Base-by-base conservation (phyloP, 2,888 invertebrate species). In the Cheiracanthium punctorium region DNA sequence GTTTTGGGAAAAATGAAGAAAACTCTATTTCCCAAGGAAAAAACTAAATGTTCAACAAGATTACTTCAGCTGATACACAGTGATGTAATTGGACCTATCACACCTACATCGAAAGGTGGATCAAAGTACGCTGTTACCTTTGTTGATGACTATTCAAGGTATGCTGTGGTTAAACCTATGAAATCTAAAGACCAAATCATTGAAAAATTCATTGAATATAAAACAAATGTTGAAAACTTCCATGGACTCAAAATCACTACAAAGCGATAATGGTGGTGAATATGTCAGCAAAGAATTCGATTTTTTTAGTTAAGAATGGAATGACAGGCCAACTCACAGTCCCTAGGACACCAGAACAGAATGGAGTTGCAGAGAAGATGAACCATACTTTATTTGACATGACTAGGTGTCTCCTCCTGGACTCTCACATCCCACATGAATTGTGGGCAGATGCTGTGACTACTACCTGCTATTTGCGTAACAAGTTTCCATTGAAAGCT, bases 301-400 rank as follows among this genome's bases (percentile, higher is more conserved):
- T 24, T 29, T 64, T 24, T 28, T 64, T 64, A 28, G 24, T 4
- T 20, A 64, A 64, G 24, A 7, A 64, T 24, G 64, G 64, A 24
- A 64, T 64, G 1, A 14, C 64, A 24, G n/a, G 33, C 0, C 74
- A 58, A 20, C 20, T 32, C 32, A 70, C 70, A n/a, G 70, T 70
- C 1, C 33, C 70, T 2, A 8, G 70, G 20, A 70, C 70, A 33
- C 70, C 70, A 70, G 10, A 70, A n/a, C 70, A 70, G 17, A 70
- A 70, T 70, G 43, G 71, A n/a, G 70, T 71, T 71, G 71, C 43
- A 10, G 71, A 71, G 29, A 71, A 28, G 30, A n/a, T 71, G 2
- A 71, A 71, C 71, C 71, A 71, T 28, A n/a, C 48, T 48, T 17
- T 48, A n/a, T 12, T 48, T 48, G n/a, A 48, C n/a, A 48, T 48